phyloP scores from a whole-genome alignment of 2,888 invertebrate species.

The Unio delphinus region DNA sequence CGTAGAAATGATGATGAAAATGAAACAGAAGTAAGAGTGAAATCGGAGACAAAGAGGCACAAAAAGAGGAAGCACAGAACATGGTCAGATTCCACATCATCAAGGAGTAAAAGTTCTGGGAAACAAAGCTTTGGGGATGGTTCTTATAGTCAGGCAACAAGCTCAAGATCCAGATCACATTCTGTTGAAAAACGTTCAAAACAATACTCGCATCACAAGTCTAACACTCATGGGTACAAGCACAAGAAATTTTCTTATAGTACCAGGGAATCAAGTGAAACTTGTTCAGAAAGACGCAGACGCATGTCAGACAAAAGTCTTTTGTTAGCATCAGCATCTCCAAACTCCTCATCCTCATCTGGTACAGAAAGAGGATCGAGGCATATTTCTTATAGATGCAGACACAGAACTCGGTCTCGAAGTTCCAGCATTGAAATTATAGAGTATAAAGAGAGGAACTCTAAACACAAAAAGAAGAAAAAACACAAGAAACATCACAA shows the following conservation, averaged over 20 bases:
- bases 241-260: slow-evolving; percentile 26
- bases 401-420: slow-evolving; percentile 22
- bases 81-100: slow-evolving; percentile 1
- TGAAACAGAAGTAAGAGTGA: slow-evolving; percentile 20
- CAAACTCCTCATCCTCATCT: slow-evolving; percentile 11
- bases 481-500: slow-evolving; percentile 25
- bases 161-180: slow-evolving; percentile 15
- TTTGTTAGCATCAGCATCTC: background rate
- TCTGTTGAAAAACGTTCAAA: slow-evolving; percentile 14
- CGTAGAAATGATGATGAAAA: slow-evolving; percentile 18
- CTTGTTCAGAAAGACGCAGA: background rate
- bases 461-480: slow-evolving; percentile 41
- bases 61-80: slow-evolving; percentile 12
- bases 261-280: background rate
- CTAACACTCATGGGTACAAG: slow-evolving; percentile 13
- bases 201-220: background rate
- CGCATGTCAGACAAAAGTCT: slow-evolving; percentile 1
- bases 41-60: slow-evolving; percentile 15
- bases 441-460: slow-evolving; percentile 35
- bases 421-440: slow-evolving; percentile 37
- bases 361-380: slow-evolving; percentile 18
- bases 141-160: slow-evolving; percentile 6
- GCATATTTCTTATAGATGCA: slow-evolving; percentile 23
- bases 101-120: slow-evolving; percentile 5
- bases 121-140: background rate